Conservation (phyloP, 1,140 invertebrate species). For the Euwallacea similis region DNA sequence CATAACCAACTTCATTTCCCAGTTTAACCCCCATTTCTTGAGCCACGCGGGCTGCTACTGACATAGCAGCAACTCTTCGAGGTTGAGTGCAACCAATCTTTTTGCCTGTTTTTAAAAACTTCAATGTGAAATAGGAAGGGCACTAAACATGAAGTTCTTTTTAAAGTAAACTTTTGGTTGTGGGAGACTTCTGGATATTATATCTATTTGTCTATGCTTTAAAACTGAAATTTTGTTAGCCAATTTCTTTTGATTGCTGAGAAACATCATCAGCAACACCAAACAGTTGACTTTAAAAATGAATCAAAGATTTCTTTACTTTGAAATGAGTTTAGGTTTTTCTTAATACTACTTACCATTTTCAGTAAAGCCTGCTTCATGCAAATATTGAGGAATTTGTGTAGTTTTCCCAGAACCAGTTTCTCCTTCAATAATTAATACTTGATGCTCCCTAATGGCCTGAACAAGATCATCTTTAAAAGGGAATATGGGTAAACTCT, state of each 20-base stretch:
- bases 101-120: slow-evolving; percentile 52
- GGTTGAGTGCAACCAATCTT: slow-evolving; percentile 95
- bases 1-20: slow-evolving; percentile 99
- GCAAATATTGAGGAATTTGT: slow-evolving; percentile 96
- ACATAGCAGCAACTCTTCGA: slow-evolving; percentile 97
- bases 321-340: too few species aligned
- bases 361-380: slow-evolving; percentile 86
- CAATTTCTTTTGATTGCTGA: too few species aligned
- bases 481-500: slow-evolving; percentile 91
- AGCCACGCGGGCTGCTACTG: slow-evolving; percentile 97
- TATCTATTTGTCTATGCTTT: too few species aligned
- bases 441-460: slow-evolving; percentile 87
- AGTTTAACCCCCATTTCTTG: slow-evolving; percentile 98
- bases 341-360: slow-evolving; percentile 63
- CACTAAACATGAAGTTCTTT: too few species aligned
- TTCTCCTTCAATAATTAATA: slow-evolving; percentile 94
- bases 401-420: slow-evolving; percentile 98
- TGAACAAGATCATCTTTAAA: slow-evolving; percentile 88
- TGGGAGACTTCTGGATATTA: too few species aligned
- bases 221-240: too few species aligned
- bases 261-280: too few species aligned
- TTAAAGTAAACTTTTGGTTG: too few species aligned
- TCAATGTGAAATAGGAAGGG: too few species aligned
- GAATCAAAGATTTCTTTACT: too few species aligned
- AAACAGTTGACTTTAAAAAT: too few species aligned